A percentile compares a stretch with the other conserved stretches of the same genome.
phyloP scores from a whole-genome alignment of 2,113 vertebrate species.

The Menura novaehollandiae region DNA sequence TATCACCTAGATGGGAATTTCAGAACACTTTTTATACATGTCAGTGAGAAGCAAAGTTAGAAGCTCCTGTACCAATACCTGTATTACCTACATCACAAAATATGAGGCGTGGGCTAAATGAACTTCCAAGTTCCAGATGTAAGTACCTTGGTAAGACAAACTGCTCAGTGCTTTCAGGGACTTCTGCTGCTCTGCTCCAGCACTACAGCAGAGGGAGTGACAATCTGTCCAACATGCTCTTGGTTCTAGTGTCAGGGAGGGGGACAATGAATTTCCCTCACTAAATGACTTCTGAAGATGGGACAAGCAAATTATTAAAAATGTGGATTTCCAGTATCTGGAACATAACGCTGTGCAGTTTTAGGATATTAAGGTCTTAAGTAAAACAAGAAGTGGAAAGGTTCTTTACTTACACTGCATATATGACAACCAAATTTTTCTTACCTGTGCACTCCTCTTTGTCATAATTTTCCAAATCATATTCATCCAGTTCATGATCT shows the following conservation, averaged over 20 bases:
- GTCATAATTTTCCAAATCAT: constrained; percentile 89
- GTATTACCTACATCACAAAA: not conserved
- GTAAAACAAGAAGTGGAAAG: not conserved
- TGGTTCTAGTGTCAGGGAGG: accelerated
- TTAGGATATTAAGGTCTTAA: not conserved
- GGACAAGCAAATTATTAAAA: not conserved
- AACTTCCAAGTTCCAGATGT: not conserved
- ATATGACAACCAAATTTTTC: not conserved
- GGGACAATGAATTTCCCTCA: not conserved
- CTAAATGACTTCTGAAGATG: not conserved
- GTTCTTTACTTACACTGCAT: not conserved
- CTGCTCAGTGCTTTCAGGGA: not conserved
- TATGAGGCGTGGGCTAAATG: not conserved
- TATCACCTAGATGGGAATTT: constrained; percentile 66
- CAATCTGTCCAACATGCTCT: not conserved
- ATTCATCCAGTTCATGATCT: constrained; percentile 82
- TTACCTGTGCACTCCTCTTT: constrained; percentile 80
- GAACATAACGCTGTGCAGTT: not conserved
- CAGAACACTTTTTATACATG: not conserved
- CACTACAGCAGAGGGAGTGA: not conserved
- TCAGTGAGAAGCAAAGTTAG: not conserved
- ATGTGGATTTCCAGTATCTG: not conserved
- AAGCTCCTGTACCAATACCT: not conserved
- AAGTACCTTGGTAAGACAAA: not conserved
- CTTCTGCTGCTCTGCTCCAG: not conserved